phyloP scores from a whole-genome alignment of 2,113 vertebrate species.

The Callochromis pleurospilus region DNA sequence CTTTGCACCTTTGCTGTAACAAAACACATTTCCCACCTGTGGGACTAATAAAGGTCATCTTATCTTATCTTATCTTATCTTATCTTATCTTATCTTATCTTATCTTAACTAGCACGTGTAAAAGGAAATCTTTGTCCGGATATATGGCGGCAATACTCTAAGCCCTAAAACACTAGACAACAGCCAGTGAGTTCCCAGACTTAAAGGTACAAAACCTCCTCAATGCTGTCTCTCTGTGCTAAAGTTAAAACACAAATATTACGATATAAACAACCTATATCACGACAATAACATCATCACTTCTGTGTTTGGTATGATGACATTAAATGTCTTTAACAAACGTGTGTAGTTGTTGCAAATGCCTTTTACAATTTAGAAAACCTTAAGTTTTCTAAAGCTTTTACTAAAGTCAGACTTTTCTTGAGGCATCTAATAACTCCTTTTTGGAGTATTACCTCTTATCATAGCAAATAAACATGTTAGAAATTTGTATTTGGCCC shows the following conservation, averaged over 20 bases:
- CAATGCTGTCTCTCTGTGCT: neutral
- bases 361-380: neutral
- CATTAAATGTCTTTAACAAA: rapidly evolving
- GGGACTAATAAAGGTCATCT: no score
- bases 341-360: rapidly evolving
- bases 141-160: rapidly evolving
- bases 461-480: rapidly evolving
- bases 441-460: neutral
- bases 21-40: no score
- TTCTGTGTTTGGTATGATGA: neutral
- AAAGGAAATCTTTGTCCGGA: neutral
- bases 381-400: neutral
- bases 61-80: no score
- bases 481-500: neutral
- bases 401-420: neutral
- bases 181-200: neutral
- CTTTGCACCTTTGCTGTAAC: no score
- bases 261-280: rapidly evolving
- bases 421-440: neutral
- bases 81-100: no score
- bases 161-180: neutral
- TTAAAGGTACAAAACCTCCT: neutral
- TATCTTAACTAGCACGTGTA: neutral
- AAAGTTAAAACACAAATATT: neutral
- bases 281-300: neutral